These are phyloP conservation scores for Acanthosepion pharaonis DNA, from an alignment of 2,888 invertebrate species.

Conservation along the genomic window DNA sequence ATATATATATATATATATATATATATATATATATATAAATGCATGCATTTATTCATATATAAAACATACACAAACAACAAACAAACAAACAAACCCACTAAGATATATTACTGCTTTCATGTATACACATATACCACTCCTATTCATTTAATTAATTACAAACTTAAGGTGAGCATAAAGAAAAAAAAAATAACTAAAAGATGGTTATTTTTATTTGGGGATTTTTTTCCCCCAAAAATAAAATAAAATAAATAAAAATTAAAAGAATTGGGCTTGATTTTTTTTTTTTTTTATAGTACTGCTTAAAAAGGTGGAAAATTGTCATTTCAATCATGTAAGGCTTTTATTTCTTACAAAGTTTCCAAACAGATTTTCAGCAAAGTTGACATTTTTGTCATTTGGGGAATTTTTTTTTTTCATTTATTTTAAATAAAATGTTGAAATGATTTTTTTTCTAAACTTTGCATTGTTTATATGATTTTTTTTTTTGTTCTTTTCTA, in stretches of 20 bases:
- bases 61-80: too few species aligned
- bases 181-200: neutral
- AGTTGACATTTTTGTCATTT: neutral
- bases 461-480: neutral
- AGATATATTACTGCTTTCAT: neutral
- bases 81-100: neutral
- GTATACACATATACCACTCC: neutral
- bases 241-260: too few species aligned
- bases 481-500: neutral
- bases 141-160: constrained; percentile 20
- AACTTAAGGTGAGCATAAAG: neutral
- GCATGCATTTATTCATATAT: neutral
- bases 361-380: neutral
- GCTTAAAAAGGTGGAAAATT: neutral
- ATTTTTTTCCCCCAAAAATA: neutral
- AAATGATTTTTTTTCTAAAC: neutral
- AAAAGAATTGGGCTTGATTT: neutral
- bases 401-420: neutral
- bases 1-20: neutral
- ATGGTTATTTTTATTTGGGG: neutral
- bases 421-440: neutral
- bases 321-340: constrained; percentile 21
- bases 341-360: constrained; percentile 33
- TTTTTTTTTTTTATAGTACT: neutral
- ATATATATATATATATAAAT: neutral